Evolutionary conservation across 2,888 invertebrate genomes (phyloP).

Genomic region (Hypselothyrea guttata): DNA sequence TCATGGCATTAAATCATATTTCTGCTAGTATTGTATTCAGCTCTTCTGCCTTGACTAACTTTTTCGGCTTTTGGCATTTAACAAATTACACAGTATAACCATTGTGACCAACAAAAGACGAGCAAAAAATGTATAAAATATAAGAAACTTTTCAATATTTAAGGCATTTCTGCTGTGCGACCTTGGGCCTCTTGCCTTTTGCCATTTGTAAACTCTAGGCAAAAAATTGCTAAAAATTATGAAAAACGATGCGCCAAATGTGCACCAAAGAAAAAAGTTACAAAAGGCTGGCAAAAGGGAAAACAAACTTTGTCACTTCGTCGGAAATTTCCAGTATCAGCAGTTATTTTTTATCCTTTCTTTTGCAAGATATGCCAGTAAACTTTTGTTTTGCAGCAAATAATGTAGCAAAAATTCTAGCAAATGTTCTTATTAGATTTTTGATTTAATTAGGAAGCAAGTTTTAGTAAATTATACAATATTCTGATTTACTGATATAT

Average conservation of each 20-base stretch:
- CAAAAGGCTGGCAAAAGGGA: slow-evolving; percentile 14
- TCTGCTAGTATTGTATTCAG: slow-evolving; percentile 31
- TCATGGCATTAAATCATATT: slow-evolving; percentile 60
- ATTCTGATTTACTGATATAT: too few species aligned
- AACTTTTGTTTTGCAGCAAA: background rate
- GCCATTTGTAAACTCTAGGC: slow-evolving; percentile 43
- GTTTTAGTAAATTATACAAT: background rate
- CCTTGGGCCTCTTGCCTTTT: slow-evolving; percentile 19
- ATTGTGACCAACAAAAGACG: slow-evolving; percentile 27
- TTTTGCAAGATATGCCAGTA: background rate
- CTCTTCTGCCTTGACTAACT: slow-evolving; percentile 1
- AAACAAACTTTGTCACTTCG: slow-evolving; percentile 54
- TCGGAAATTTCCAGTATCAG: slow-evolving; percentile 42
- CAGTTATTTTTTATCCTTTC: slow-evolving; percentile 12
- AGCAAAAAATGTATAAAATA: background rate
- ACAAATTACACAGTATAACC: slow-evolving; percentile 60
- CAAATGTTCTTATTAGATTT: too few species aligned
- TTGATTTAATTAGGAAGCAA: background rate
- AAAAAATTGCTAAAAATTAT: slow-evolving; percentile 46
- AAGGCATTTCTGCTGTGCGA: slow-evolving; percentile 42
- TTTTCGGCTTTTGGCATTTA: slow-evolving; percentile 39
- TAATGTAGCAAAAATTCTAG: background rate
- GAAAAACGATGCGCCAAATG: slow-evolving; percentile 56
- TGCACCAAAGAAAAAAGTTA: slow-evolving; percentile 38
- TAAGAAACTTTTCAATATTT: slow-evolving; percentile 54